Evolutionary conservation across 2,888 invertebrate species (phyloP).

Genomic region (Drosophila longiperda): DNA sequence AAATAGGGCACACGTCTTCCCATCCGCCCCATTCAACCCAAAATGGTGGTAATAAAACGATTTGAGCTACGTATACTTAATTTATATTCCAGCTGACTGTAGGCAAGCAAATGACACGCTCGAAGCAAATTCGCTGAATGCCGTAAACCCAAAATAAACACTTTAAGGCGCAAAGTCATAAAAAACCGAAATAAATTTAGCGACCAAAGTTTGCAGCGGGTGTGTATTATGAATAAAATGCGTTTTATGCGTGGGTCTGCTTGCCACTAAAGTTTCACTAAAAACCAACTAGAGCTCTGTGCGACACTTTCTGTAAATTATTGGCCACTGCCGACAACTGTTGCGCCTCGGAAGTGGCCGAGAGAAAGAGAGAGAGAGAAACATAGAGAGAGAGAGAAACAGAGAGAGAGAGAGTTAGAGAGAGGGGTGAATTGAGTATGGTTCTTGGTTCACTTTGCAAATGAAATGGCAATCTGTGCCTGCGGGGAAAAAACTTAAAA

Average conservation of each 20-base stretch:
- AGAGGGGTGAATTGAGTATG: neutral
- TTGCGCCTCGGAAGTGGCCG: slow-evolving; percentile 24
- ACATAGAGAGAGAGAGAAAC: too few species aligned
- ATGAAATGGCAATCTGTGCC: slow-evolving; percentile 55
- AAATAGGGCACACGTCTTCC: slow-evolving; percentile 60
- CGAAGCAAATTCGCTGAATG: slow-evolving; percentile 68
- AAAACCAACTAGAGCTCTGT: slow-evolving; percentile 28
- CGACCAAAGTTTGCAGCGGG: slow-evolving; percentile 11
- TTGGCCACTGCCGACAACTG: slow-evolving; percentile 50
- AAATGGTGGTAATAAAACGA: slow-evolving; percentile 67
- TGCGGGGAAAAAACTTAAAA: slow-evolving; percentile 34
- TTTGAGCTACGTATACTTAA: slow-evolving; percentile 52
- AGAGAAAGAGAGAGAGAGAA: rapidly evolving
- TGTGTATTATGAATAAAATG: slow-evolving; percentile 17
- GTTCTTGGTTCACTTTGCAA: slow-evolving; percentile 24
- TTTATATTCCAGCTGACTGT: slow-evolving; percentile 43
- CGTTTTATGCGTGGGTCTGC: slow-evolving; percentile 14
- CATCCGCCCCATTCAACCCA: slow-evolving; percentile 13
- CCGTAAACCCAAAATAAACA: slow-evolving; percentile 77
- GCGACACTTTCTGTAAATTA: slow-evolving; percentile 40
- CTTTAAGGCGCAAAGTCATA: slow-evolving; percentile 76
- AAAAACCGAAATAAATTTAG: slow-evolving; percentile 64
- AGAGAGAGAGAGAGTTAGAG: neutral
- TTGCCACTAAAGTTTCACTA: slow-evolving; percentile 50
- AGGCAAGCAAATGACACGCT: slow-evolving; percentile 70